Percentiles rank a stretch among this genome's conserved stretches.
phyloP scores from a whole-genome alignment of 2,888 invertebrate genomes.

The Shargacucullia verbasci region DNA sequence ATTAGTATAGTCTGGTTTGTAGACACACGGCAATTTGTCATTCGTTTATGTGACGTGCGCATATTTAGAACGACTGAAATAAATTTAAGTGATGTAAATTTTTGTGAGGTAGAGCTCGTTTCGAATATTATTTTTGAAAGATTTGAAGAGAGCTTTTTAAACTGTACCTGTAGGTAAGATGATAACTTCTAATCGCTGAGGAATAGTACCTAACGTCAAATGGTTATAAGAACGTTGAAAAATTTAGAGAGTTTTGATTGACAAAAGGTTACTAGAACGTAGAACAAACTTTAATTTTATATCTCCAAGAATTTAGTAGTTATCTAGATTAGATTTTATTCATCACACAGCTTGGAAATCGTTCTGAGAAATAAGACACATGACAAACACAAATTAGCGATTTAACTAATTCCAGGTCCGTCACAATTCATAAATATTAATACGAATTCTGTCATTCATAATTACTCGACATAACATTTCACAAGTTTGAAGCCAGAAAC shows the following conservation, averaged over 20 bases:
- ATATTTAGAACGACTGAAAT: constrained; percentile 27
- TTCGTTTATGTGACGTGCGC: constrained; percentile 17
- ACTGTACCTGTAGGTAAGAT: too few species aligned
- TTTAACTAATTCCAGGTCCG: constrained; percentile 28
- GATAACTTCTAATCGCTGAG: too few species aligned
- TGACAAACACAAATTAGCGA: constrained; percentile 29
- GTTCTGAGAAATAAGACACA: constrained; percentile 3
- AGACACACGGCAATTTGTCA: constrained; percentile 36
- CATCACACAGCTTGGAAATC: constrained; percentile 25
- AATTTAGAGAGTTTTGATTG: too few species aligned
- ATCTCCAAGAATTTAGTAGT: too few species aligned
- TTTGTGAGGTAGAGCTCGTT: background rate
- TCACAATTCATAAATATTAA: constrained; percentile 26
- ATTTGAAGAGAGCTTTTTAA: too few species aligned
- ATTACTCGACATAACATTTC: constrained; percentile 25
- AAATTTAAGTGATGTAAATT: background rate
- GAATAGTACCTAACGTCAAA: too few species aligned
- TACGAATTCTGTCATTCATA: constrained; percentile 18
- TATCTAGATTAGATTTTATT: constrained; percentile 19
- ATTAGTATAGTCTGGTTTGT: background rate
- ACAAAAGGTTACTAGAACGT: too few species aligned
- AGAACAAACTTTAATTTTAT: too few species aligned
- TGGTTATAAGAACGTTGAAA: too few species aligned
- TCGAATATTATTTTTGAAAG: too few species aligned
- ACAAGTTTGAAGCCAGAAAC: constrained; percentile 11